Evolutionary conservation across 2,797 vertebrate genomes (phyloP).

Genomic region (Enoplosus armatus): DNA sequence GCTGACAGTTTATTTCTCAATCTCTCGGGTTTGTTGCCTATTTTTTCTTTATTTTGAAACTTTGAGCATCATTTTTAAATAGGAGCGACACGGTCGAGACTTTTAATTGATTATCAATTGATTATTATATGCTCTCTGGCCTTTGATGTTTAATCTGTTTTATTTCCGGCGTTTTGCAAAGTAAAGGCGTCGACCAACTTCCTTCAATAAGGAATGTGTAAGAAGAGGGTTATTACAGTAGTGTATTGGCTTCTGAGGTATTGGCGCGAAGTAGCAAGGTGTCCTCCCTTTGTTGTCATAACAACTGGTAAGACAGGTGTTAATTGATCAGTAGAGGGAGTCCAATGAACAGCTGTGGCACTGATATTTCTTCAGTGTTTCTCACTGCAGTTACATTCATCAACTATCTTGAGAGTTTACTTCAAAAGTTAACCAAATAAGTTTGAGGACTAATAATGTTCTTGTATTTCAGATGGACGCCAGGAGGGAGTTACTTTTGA

Average conservation of each 20-base stretch:
- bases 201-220: accelerated
- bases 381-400: background rate
- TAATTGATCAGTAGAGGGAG: background rate
- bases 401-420: background rate
- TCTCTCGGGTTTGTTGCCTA: background rate
- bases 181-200: background rate
- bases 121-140: too few relatives aligned
- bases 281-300: conserved; percentile 22
- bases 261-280: conserved; percentile 65
- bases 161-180: background rate
- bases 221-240: background rate
- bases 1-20: background rate
- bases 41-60: background rate
- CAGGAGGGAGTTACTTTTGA: conserved; percentile 96
- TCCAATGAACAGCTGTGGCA: background rate
- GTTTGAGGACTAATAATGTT: background rate
- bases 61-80: background rate
- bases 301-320: conserved; percentile 43
- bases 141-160: background rate
- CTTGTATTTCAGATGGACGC: conserved; percentile 88
- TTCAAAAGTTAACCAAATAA: background rate
- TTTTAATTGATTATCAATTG: background rate
- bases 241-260: conserved; percentile 3
- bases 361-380: background rate
- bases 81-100: background rate